Evolutionary conservation across 92 coral and sea anemone species (phyloP).

Genomic region (Micromussa lordhowensis): DNA sequence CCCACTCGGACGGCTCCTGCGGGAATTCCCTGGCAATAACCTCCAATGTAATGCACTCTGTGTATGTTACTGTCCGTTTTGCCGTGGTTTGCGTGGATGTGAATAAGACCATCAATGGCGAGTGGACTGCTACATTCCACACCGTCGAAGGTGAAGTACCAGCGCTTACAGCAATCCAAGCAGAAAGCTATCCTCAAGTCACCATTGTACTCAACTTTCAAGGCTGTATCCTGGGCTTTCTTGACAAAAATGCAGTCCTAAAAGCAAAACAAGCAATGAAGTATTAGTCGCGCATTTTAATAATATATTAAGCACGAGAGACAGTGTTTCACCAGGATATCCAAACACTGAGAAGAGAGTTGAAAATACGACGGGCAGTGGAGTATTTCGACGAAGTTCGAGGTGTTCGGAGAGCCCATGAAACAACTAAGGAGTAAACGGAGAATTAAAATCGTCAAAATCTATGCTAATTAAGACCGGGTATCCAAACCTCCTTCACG

Average conservation of each 20-base stretch:
- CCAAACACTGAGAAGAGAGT: too few relatives aligned
- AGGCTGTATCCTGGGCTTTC: constrained; percentile 30
- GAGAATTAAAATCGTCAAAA: too few relatives aligned
- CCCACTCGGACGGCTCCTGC: constrained; percentile 26
- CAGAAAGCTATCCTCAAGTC: constrained; percentile 17
- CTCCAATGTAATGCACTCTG: constrained; percentile 30
- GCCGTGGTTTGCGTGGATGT: background rate
- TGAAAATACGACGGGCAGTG: too few relatives aligned
- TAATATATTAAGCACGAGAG: too few relatives aligned
- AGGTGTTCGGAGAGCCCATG: too few relatives aligned
- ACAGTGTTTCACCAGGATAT: too few relatives aligned
- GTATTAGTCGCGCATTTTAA: too few relatives aligned
- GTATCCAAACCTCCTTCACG: too few relatives aligned
- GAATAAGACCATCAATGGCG: constrained; percentile 36
- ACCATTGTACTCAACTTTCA: constrained; percentile 59
- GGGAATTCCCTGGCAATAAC: constrained; percentile 43
- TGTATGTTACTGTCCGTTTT: background rate
- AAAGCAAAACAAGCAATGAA: background rate
- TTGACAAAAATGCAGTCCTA: constrained; percentile 49
- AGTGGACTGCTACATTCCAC: constrained; percentile 45
- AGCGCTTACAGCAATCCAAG: constrained; percentile 42
- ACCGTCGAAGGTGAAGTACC: constrained; percentile 59
- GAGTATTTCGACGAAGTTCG: too few relatives aligned
- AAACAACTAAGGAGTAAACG: too few relatives aligned
- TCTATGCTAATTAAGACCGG: too few relatives aligned